Percentiles rank a stretch among this genome's conserved stretches.
Conservation (phyloP, 2,113 vertebrate genomes). For the Cacatua alba region DNA sequence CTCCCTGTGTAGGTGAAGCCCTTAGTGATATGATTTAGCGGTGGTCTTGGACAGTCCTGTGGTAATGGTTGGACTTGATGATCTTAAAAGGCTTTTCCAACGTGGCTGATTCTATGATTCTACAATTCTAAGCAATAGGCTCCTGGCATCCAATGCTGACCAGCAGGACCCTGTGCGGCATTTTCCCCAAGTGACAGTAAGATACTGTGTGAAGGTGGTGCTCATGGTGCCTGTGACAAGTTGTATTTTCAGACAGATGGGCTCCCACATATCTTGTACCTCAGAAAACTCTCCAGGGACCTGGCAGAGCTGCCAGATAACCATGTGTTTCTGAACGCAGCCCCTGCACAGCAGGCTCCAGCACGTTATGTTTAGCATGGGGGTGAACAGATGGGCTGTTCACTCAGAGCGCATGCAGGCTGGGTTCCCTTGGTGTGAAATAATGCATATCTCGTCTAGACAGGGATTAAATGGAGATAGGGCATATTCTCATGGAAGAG, state of each 20-base stretch:
- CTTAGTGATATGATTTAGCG: background rate
- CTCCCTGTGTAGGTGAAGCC: background rate
- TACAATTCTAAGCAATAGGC: background rate
- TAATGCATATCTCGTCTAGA: background rate
- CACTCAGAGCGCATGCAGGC: background rate
- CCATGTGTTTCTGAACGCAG: background rate
- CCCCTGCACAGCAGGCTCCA: background rate
- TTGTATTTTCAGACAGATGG: background rate
- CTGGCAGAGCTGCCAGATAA: background rate
- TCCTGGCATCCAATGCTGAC: fast-evolving
- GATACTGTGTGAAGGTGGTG: no score
- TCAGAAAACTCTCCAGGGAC: background rate
- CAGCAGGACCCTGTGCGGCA: no score
- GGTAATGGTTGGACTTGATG: background rate
- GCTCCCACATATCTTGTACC: background rate
- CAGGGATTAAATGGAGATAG: background rate
- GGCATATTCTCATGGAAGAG: background rate
- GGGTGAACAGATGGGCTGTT: conserved; percentile 23
- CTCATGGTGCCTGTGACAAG: background rate
- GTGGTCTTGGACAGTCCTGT: background rate
- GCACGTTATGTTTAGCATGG: background rate
- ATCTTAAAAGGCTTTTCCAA: background rate
- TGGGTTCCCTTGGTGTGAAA: background rate
- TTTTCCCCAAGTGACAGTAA: background rate
- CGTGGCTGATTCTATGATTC: background rate